Evolutionary conservation across 64 coral and sea anemone genomes (phyloP).

Genomic region (Dendrophyllia cribrosa): DNA sequence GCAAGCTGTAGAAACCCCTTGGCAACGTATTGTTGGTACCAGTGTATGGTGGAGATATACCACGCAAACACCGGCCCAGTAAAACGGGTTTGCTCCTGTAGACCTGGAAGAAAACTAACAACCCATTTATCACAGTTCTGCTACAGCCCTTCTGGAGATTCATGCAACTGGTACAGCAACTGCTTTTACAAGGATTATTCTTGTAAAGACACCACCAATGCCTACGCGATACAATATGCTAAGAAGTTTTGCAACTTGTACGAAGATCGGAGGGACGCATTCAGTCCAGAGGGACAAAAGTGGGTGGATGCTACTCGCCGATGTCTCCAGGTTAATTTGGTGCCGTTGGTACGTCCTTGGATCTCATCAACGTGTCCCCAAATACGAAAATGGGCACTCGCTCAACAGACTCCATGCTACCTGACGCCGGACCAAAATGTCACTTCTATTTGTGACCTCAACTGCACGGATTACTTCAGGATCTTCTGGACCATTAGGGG

Average conservation of each 20-base stretch:
- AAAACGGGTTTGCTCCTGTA: constrained; percentile 45
- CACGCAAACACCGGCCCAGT: constrained; percentile 29
- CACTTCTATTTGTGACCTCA: constrained; percentile 14
- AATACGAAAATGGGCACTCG: constrained; percentile 16
- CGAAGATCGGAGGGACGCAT: not conserved
- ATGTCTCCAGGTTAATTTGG: constrained; percentile 49
- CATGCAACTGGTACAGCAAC: constrained; percentile 53
- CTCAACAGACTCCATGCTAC: constrained; percentile 42
- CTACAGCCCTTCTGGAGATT: constrained; percentile 18
- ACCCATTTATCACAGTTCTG: not conserved
- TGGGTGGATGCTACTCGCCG: constrained; percentile 48
- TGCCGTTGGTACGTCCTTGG: constrained; percentile 10
- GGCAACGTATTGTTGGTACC: constrained; percentile 48
- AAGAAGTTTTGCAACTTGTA: constrained; percentile 53
- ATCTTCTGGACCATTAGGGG: constrained; percentile 49
- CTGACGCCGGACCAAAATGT: not conserved
- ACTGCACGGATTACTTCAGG: not conserved
- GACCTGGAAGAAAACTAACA: not conserved
- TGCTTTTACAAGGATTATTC: constrained; percentile 41
- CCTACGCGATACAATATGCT: constrained; percentile 54
- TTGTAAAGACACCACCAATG: constrained; percentile 19
- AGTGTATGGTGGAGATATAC: constrained; percentile 66
- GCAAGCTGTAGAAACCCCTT: not conserved
- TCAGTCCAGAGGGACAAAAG: constrained; percentile 7
- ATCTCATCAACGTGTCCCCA: not conserved